These are phyloP conservation scores for Andricus quercusramuli DNA, from an alignment of 2,888 invertebrate species.

Conservation along the genomic window DNA sequence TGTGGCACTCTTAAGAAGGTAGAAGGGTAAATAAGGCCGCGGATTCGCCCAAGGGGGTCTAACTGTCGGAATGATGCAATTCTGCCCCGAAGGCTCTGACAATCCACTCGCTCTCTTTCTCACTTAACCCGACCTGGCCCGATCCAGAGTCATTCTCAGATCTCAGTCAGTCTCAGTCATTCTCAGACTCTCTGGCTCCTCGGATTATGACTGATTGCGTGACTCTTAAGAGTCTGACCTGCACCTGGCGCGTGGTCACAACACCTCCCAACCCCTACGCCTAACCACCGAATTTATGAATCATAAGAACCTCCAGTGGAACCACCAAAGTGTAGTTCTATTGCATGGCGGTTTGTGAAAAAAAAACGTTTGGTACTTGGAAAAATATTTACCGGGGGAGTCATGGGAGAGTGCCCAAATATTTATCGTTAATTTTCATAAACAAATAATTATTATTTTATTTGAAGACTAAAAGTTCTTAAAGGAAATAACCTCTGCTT, in stretches of 20 bases:
- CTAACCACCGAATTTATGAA: background rate
- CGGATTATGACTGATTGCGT: background rate
- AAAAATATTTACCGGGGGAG: no score
- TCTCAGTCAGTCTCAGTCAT: background rate
- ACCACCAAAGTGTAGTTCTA: no score
- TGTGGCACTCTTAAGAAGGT: slow-evolving; percentile 55
- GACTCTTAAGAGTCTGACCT: background rate
- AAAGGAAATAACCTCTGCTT: no score
- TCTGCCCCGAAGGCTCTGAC: slow-evolving; percentile 73
- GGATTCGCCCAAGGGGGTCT: slow-evolving; percentile 77
- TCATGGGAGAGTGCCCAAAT: no score
- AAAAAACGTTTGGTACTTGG: no score
- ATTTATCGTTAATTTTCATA: no score
- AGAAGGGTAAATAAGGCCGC: slow-evolving; percentile 77
- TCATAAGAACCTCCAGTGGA: background rate
- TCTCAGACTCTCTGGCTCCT: slow-evolving; percentile 19
- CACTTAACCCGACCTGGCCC: slow-evolving; percentile 47
- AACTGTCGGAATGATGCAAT: slow-evolving; percentile 75
- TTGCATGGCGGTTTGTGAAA: no score
- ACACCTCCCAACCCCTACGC: background rate
- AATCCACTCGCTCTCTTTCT: slow-evolving; percentile 57
- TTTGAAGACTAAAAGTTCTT: no score
- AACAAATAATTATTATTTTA: no score
- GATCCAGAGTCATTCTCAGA: background rate
- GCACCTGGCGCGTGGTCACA: background rate